Evolutionary conservation across 1,140 invertebrate genomes (phyloP).

Genomic region (Bombus confusus): DNA sequence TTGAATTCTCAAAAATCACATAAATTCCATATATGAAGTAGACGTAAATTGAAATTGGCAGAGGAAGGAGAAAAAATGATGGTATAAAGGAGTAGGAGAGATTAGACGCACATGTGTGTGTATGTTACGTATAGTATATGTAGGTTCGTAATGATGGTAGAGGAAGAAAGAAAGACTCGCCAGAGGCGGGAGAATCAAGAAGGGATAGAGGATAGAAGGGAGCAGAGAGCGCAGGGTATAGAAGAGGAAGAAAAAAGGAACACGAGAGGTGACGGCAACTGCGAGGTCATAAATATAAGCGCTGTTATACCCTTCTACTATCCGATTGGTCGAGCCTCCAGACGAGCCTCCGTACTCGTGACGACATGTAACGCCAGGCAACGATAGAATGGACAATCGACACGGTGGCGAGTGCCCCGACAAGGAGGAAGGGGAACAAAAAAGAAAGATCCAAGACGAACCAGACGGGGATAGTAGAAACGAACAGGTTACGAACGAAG

Average conservation of each 20-base stretch:
- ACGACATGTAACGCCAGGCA: conserved; percentile 41
- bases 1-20: background rate
- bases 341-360: conserved; percentile 68
- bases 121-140: background rate
- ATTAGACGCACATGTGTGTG: background rate
- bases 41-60: background rate
- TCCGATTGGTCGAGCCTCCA: conserved; percentile 66
- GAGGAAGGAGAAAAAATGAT: background rate
- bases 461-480: conserved; percentile 4
- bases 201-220: background rate
- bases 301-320: conserved; percentile 53
- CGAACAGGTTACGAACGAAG: background rate
- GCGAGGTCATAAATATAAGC: conserved; percentile 43
- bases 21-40: background rate
- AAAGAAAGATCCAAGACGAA: conserved; percentile 19
- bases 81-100: background rate
- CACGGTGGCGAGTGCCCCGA: background rate
- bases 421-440: conserved; percentile 22
- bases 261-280: background rate
- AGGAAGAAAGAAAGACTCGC: background rate
- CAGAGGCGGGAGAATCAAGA: no score
- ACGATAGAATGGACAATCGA: conserved; percentile 5
- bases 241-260: conserved; percentile 16
- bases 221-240: background rate
- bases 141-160: background rate